Percentiles rank a stretch among this genome's conserved stretches.
These are phyloP conservation scores for Hyposoter didymator DNA, from an alignment of 2,888 invertebrate species.

Conservation along the genomic window DNA sequence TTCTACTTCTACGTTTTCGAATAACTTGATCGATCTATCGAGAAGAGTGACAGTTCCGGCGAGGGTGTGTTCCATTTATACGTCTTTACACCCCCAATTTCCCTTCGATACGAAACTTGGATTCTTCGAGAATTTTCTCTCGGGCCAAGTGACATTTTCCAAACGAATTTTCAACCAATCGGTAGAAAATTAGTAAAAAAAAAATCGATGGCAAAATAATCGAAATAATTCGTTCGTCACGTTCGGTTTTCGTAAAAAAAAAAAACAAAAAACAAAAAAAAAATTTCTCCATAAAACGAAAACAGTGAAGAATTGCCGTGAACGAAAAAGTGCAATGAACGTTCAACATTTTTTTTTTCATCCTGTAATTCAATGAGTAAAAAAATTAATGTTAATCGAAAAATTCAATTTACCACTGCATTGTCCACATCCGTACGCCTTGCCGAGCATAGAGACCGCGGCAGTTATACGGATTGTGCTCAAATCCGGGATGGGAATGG, in stretches of 20 bases:
- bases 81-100: conserved; percentile 22
- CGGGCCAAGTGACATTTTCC: neutral
- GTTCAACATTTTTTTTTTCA: neutral
- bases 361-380: no score
- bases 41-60: neutral
- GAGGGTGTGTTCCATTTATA: conserved; percentile 7
- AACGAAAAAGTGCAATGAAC: neutral
- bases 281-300: neutral
- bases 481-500: conserved; percentile 85
- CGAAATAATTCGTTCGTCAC: neutral
- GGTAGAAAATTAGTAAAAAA: neutral
- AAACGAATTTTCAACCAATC: neutral
- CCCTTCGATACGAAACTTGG: neutral
- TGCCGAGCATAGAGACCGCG: conserved; percentile 86
- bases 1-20: neutral
- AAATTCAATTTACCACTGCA: conserved; percentile 82
- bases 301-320: neutral
- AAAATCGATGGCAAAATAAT: neutral
- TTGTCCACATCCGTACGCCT: conserved; percentile 85
- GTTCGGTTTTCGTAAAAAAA: neutral
- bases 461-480: conserved; percentile 85
- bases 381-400: neutral
- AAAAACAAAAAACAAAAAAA: no score
- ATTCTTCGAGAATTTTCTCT: neutral
- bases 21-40: neutral